Base-by-base conservation (phyloP, 2,888 invertebrate species). In the Merodon equestris region DNA sequence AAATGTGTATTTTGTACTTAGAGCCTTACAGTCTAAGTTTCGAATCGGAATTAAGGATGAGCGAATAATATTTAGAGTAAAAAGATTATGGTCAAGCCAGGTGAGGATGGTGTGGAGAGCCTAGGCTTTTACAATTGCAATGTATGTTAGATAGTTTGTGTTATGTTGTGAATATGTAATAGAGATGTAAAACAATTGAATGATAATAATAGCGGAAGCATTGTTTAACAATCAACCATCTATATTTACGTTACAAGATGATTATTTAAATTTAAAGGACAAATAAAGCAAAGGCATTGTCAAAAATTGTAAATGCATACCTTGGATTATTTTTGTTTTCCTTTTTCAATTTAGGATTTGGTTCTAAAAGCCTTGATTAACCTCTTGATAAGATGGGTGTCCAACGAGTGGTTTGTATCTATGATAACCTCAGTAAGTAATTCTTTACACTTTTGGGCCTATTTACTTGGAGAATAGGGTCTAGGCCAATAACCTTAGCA, bases 1-100 rank as follows among this genome's bases (percentile, higher is more conserved):
- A 77, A 73, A 77, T 77, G 77, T 77, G 77, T 77, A 68, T 77
- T 77, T 77, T 77, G 73, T 77, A 77, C 73, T 77, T 73, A 73
- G 73, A 58, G 19, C 42, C 67, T 42, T 63, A 61, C 67, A 75
- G 38, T 75, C 68, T 75, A 75, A 57, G 68, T 75, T 75, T 57
- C 10, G 13, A 36, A 40, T 53, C 47, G 17, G 63, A 36, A 44
- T 60, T 51, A 63, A 18, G 40, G 42, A 34, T 27, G 44, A 67
- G 38, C 45, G 50, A 56, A 12, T 15, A 54, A 18, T 15, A 45
- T 18, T 15, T 40, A 44, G 10, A 38, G 19, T 17, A 17, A 51
- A 38, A 64, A 14, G 14, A 40, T 18, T 44, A n/a, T n/a, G n/a
- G n/a, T n/a, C n/a, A n/a, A n/a, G n/a, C n/a, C n/a, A n/a, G n/a